A percentile compares a stretch with the other conserved stretches of the same genome.
Conservation (phyloP, 92 coral and sea anemone species). For the Porites evermanni region DNA sequence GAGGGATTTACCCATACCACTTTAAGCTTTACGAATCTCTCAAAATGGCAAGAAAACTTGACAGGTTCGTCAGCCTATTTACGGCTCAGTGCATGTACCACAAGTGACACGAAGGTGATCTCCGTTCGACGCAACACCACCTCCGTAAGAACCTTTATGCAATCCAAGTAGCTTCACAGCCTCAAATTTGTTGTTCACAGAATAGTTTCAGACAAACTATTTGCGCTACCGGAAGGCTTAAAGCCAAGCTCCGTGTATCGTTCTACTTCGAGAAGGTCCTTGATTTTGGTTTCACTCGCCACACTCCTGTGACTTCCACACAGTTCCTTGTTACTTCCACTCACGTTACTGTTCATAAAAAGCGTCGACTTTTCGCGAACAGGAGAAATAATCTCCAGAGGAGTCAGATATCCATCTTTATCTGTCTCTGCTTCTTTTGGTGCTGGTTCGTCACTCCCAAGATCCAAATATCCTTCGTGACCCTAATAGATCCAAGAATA, state of each 20-base stretch:
- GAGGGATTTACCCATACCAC: too few relatives aligned
- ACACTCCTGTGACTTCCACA: constrained; percentile 4
- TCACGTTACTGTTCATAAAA: constrained; percentile 11
- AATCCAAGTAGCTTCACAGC: too few relatives aligned
- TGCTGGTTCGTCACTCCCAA: constrained; percentile 7
- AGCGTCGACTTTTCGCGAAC: constrained; percentile 1
- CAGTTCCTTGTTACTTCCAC: constrained; percentile 9
- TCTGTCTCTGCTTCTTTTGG: constrained; percentile 34
- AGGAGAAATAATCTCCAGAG: constrained; percentile 13
- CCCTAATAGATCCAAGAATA: constrained; percentile 6
- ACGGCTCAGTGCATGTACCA: too few relatives aligned
- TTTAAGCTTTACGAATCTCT: too few relatives aligned
- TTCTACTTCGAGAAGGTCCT: constrained; percentile 12
- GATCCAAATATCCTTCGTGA: constrained; percentile 36
- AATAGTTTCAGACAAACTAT: constrained; percentile 26
- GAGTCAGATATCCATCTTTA: constrained; percentile 37
- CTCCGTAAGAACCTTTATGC: too few relatives aligned
- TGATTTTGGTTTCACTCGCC: constrained; percentile 21
- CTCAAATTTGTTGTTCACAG: background rate
- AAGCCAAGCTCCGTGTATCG: constrained; percentile 54
- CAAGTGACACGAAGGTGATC: too few relatives aligned
- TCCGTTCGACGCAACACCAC: too few relatives aligned
- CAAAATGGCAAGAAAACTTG: too few relatives aligned
- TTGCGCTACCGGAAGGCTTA: constrained; percentile 38
- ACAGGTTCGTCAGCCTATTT: too few relatives aligned